Evolutionary conservation across 2,113 vertebrate genomes (phyloP).

Genomic region (Rhinopomastus cyanomelas): DNA sequence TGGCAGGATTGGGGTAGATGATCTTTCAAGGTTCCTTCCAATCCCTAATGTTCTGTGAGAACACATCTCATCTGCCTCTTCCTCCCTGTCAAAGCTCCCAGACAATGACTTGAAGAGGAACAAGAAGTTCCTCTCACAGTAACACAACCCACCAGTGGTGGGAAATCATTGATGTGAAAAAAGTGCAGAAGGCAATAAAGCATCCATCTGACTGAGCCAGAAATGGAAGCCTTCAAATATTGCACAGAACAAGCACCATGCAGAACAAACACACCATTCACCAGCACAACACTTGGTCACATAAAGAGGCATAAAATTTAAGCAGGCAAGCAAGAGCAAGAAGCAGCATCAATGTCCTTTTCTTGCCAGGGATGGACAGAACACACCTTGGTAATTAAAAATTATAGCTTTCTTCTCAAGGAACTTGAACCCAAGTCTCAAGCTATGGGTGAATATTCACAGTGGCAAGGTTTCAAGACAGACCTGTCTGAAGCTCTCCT

Average conservation of each 20-base stretch:
- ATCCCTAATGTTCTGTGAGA: too few relatives aligned
- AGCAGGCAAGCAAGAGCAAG: conserved; percentile 56
- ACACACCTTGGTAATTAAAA: conserved; percentile 63
- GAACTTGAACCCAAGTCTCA: conserved; percentile 51
- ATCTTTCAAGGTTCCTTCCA: too few relatives aligned
- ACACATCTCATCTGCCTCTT: background rate
- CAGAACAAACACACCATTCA: conserved; percentile 18
- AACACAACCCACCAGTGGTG: background rate
- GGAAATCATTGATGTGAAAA: background rate
- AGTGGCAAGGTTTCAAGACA: conserved; percentile 41
- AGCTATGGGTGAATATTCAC: conserved; percentile 56
- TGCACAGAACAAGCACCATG: background rate
- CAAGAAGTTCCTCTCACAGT: background rate
- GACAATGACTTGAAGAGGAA: background rate
- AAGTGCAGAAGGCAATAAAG: background rate
- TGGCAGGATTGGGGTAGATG: too few relatives aligned
- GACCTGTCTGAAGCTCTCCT: conserved; percentile 55
- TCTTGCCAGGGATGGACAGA: conserved; percentile 4
- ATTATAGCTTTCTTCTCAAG: conserved; percentile 50
- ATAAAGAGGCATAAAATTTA: conserved; percentile 28
- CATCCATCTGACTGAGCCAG: background rate
- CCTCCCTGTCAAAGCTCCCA: background rate
- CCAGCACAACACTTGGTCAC: conserved; percentile 12
- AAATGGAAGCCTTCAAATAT: background rate
- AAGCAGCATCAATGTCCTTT: conserved; percentile 13